Evolutionary conservation across 1,140 invertebrate species (phyloP), one percentile per base, ranked within the genome.

Genomic region (Calliopsis andreniformis): DNA sequence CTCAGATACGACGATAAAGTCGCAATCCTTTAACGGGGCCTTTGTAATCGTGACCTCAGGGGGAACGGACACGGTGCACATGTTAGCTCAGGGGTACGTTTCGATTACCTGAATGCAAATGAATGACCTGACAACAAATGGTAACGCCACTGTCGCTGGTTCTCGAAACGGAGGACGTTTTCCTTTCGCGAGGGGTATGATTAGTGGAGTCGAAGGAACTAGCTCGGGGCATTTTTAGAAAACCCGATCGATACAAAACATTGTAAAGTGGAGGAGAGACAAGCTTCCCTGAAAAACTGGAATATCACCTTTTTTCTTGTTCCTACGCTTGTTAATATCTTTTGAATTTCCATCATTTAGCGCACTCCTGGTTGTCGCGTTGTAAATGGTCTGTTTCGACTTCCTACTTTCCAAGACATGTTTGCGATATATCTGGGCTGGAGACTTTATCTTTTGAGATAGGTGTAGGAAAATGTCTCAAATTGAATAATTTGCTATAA

Each of bases 51-150:
- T 1, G 20, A 35, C 2, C 20, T 25, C 14, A 35, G 20, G 56
- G 55, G 28, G 3, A 20, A 18, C 18, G 7, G 25, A 43, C 35
- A 0, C 3, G 16, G 3, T 8, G 43, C 3, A 30, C 55, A 35
- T 30, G 63, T 30, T 32, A 51, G 63, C 35, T 10, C 35, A 10
- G 53, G 39, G 43, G 18, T 35, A 18, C 18, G 30, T 39, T 18
- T 59, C 18, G 20, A 35, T 55, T 61, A 49, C 66, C 51, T 61
- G 39, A 39, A 58, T 66, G 55, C 43, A 71, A 71, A 61, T 35
- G n/a, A 59, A 71, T 10, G 42, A 39, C 8, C 30, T 45, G 55
- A 32, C 30, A 14, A 39, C 64, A 39, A 39, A 53, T 68, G 35
- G 23, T 55, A 79, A 63, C 66, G 20, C 3, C 1, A 1, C 18